Conservation (phyloP, 35 echinoderm and acorn worm genomes). For the Ptychodera flava region DNA sequence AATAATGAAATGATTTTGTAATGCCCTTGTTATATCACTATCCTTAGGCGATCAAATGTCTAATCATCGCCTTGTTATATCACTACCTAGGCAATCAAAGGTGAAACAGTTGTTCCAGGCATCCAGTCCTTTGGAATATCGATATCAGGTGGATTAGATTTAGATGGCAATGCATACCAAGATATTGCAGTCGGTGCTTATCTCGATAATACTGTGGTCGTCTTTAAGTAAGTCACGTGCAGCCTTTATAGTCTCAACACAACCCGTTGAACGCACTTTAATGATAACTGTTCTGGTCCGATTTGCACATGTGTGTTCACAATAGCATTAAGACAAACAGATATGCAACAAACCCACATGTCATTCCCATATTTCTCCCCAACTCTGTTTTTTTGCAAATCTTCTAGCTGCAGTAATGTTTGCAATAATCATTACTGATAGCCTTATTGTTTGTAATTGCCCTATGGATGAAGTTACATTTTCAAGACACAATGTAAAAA, state of each 20-base stretch:
- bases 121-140: slow-evolving; percentile 66
- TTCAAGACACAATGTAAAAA: background rate
- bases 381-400: slow-evolving; percentile 3
- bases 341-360: background rate
- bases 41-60: too few species aligned
- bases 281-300: background rate
- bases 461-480: background rate
- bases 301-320: background rate
- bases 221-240: slow-evolving; percentile 3
- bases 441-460: background rate
- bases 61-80: too few species aligned
- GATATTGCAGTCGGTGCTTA: slow-evolving; percentile 67
- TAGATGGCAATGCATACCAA: slow-evolving; percentile 51
- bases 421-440: background rate
- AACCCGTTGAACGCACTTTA: background rate
- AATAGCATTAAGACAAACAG: background rate
- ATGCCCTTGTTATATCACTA: too few species aligned
- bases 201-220: background rate
- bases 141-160: slow-evolving; percentile 50
- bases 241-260: background rate
- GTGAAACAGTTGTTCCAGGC: slow-evolving; percentile 28
- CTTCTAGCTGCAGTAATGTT: background rate
- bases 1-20: too few species aligned
- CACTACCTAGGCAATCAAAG: slow-evolving; percentile 47
- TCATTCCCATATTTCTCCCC: background rate